These are phyloP conservation scores for Leucopternis melanops DNA, from an alignment of 2,113 vertebrate species.

Conservation along the genomic window DNA sequence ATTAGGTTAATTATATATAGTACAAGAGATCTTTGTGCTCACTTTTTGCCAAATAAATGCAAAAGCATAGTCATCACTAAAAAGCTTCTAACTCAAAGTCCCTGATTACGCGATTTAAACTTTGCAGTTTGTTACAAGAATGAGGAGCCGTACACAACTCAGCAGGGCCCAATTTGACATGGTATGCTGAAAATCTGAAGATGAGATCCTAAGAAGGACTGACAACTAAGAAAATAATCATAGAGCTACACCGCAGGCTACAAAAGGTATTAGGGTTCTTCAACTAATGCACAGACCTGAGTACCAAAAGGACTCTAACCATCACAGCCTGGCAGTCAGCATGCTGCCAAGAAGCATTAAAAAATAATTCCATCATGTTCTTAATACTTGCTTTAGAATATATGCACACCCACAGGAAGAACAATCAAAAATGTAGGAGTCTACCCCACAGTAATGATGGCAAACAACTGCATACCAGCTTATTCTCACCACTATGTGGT, in stretches of 20 bases:
- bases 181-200: not conserved
- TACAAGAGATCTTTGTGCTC: not conserved
- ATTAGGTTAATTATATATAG: not conserved
- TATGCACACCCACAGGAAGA: not conserved
- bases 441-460: not conserved
- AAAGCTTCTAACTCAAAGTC: not conserved
- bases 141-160: not conserved
- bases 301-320: not conserved
- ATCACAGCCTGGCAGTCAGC: not conserved
- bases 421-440: not conserved
- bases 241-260: not conserved
- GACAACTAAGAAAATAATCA: not conserved
- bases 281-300: not conserved
- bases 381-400: not conserved
- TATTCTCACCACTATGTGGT: not conserved
- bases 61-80: not conserved
- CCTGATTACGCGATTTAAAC: not conserved
- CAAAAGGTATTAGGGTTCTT: not conserved
- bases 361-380: not conserved
- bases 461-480: not conserved
- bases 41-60: not conserved
- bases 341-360: not conserved
- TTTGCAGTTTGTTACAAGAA: not conserved
- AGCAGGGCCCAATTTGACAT: not conserved
- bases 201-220: not conserved